These are phyloP conservation scores for Rhinopomastus cyanomelas DNA, from an alignment of 2,113 vertebrate genomes.

Conservation along the genomic window DNA sequence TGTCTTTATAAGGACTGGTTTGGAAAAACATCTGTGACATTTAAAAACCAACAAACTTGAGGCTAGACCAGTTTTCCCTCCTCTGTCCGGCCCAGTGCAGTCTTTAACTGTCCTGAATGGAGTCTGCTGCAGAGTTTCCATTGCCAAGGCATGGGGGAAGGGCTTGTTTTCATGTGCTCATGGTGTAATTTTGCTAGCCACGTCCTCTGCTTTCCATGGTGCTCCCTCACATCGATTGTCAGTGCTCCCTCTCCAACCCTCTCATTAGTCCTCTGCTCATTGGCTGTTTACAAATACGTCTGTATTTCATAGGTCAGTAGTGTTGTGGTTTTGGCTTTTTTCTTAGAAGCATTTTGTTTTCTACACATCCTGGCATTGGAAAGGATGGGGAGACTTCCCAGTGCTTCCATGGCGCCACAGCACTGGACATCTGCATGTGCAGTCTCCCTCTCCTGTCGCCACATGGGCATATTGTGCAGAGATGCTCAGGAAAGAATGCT, in stretches of 20 bases:
- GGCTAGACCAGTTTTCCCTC: slow-evolving; percentile 35
- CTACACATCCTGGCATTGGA: slow-evolving; percentile 48
- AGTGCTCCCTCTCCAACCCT: slow-evolving; percentile 48
- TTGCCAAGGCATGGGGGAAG: slow-evolving; percentile 76
- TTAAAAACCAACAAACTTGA: background rate
- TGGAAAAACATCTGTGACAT: slow-evolving; percentile 26
- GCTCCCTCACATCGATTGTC: slow-evolving; percentile 49
- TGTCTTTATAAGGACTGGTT: slow-evolving; percentile 71
- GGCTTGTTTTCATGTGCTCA: slow-evolving; percentile 65
- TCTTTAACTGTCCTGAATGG: slow-evolving; percentile 63
- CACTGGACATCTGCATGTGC: slow-evolving; percentile 76
- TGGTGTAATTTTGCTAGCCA: slow-evolving; percentile 76
- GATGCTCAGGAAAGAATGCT: slow-evolving; percentile 73
- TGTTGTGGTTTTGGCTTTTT: slow-evolving; percentile 37
- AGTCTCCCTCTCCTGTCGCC: slow-evolving; percentile 62
- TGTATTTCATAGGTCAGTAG: slow-evolving; percentile 59
- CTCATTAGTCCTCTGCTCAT: slow-evolving; percentile 53
- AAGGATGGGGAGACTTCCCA: slow-evolving; percentile 58
- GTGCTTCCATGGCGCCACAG: slow-evolving; percentile 42
- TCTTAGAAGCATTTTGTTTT: slow-evolving; percentile 31
- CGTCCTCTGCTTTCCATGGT: slow-evolving; percentile 66
- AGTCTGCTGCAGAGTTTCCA: slow-evolving; percentile 60
- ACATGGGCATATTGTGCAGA: slow-evolving; percentile 77
- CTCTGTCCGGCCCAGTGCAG: slow-evolving; percentile 66
- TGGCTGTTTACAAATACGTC: slow-evolving; percentile 61